These are phyloP conservation scores for Trypoxylus dichotomus DNA, from an alignment of 1,140 invertebrate genomes.

Conservation along the genomic window DNA sequence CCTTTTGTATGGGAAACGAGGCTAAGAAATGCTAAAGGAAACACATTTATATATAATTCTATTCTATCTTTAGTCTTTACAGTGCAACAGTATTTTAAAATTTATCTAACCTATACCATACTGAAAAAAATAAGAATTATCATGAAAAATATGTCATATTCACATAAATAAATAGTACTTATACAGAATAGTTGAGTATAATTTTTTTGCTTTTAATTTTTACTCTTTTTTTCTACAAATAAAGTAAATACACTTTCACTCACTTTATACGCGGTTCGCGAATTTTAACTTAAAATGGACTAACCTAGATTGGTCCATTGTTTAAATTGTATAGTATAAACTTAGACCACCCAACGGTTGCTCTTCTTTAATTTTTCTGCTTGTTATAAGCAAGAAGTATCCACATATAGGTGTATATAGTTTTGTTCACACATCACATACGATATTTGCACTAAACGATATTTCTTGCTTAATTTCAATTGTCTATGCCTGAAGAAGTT, in stretches of 20 bases:
- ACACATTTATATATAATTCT: slow-evolving; percentile 37
- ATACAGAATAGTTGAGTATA: slow-evolving; percentile 33
- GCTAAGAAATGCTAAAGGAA: slow-evolving; percentile 37
- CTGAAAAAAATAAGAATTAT: slow-evolving; percentile 29
- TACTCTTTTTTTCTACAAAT: slow-evolving; percentile 23
- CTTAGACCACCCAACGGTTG: background rate
- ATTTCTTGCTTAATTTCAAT: slow-evolving; percentile 19
- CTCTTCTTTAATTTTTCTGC: background rate
- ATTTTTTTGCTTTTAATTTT: slow-evolving; percentile 27
- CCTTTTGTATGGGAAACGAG: slow-evolving; percentile 34
- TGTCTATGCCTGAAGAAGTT: slow-evolving; percentile 31
- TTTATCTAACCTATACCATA: slow-evolving; percentile 41
- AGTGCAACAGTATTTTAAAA: slow-evolving; percentile 38
- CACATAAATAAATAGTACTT: slow-evolving; percentile 36
- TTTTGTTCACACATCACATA: slow-evolving; percentile 32
- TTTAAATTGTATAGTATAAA: slow-evolving; percentile 18
- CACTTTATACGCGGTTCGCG: slow-evolving; percentile 9
- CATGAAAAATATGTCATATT: slow-evolving; percentile 24
- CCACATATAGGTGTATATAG: slow-evolving; percentile 1
- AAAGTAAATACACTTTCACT: slow-evolving; percentile 22
- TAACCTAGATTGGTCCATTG: slow-evolving; percentile 31
- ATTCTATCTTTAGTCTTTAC: slow-evolving; percentile 41
- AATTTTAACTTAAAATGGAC: slow-evolving; percentile 25
- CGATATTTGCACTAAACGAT: slow-evolving; percentile 33
- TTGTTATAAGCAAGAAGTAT: slow-evolving; percentile 13